phyloP scores from a whole-genome alignment of 1,140 invertebrate species.

The Drosophila littoralis region DNA sequence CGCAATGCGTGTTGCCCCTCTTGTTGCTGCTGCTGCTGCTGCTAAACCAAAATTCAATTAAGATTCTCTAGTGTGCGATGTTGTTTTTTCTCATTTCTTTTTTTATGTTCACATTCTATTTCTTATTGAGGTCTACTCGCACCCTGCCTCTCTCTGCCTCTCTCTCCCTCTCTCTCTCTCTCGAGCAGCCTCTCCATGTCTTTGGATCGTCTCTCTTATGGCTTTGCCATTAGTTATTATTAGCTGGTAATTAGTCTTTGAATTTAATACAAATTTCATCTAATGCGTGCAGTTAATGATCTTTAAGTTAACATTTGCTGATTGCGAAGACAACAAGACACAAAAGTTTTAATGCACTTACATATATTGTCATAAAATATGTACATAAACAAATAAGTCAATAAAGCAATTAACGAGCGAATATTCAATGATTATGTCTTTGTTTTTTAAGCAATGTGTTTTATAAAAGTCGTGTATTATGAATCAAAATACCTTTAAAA shows the following conservation, averaged over 20 bases:
- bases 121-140: slow-evolving; percentile 62
- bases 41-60: slow-evolving; percentile 71
- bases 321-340: neutral
- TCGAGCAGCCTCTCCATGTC: neutral
- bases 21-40: slow-evolving; percentile 29
- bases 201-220: slow-evolving; percentile 4
- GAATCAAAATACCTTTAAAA: too few species aligned
- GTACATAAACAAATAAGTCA: neutral
- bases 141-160: neutral
- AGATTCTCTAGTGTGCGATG: slow-evolving; percentile 61
- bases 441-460: too few species aligned
- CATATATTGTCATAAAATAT: neutral
- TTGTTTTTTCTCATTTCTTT: slow-evolving; percentile 35
- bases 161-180: neutral
- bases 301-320: slow-evolving; percentile 1
- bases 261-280: slow-evolving; percentile 29
- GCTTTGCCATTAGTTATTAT: slow-evolving; percentile 37
- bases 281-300: slow-evolving; percentile 10
- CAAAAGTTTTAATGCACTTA: neutral
- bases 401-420: neutral
- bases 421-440: too few species aligned
- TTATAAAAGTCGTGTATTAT: too few species aligned
- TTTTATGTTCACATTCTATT: slow-evolving; percentile 76
- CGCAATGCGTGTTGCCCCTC: slow-evolving; percentile 49
- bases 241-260: slow-evolving; percentile 39